Base-by-base conservation (phyloP, 1,140 invertebrate species). In the Ectropis grisescens region DNA sequence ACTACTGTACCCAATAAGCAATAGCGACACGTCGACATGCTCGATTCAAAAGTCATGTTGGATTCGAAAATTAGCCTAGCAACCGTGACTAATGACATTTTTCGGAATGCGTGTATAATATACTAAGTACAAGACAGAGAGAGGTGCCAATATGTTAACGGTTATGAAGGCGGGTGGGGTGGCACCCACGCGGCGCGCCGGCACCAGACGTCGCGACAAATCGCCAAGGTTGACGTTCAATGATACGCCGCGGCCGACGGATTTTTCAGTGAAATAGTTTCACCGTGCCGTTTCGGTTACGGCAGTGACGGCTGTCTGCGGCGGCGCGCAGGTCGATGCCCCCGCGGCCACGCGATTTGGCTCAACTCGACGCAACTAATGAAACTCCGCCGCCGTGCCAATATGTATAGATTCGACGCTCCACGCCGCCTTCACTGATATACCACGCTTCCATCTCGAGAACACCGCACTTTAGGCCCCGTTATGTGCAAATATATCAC, bases 231-330 rank as follows among this genome's bases (percentile, higher is more conserved):
- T 76, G 69, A 45, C 55, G n/a, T 65, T 61, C 66, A 71, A 71
- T 65, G 68, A 67, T 72, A 59, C 54, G 49, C 68, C 54, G 64
- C 55, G 53, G 70, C 41, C 64, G 58, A 33, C 56, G 58, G 58
- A 80, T 69, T 80, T 76, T 80, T 76, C 75, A 80, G 74, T 69
- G 60, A 75, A 76, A 78, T 74, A 78, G 68, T 78, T 74, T 74
- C 66, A 69, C 55, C 54, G 61, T 53, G 47, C 53, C 47, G 50
- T 37, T 47, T 47, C 60, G 62, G 44, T 52, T 48, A 49, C 49
- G 46, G 51, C 60, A 58, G 57, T 69, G 72, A 62, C 66, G 68
- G 64, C 61, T 45, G 66, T 66, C 65, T 67, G 65, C 54, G 57
- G 46, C 50, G 64, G 35, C 62, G 48, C 57, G 52, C 45, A 38